Conservation (phyloP, 2,797 vertebrate species). For the Hafferia zeledoni region DNA sequence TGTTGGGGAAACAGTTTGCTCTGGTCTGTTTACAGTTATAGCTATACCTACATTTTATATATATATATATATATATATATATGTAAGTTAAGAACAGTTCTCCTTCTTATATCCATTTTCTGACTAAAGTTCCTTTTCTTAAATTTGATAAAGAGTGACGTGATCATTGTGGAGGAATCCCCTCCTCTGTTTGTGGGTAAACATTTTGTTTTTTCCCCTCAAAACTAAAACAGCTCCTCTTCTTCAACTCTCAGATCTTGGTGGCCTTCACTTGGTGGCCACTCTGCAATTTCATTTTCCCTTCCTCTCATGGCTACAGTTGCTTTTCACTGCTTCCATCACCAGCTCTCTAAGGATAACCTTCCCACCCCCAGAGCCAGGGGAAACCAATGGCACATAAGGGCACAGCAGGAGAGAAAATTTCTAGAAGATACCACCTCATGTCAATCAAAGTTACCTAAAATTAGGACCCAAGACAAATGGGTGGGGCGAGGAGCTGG, state of each 20-base stretch:
- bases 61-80: too few relatives aligned
- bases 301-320: background rate
- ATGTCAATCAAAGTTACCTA: background rate
- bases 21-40: too few relatives aligned
- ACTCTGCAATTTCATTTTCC: background rate
- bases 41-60: too few relatives aligned
- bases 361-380: background rate
- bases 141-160: too few relatives aligned
- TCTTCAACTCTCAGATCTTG: background rate
- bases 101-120: too few relatives aligned
- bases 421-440: background rate
- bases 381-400: fast-evolving
- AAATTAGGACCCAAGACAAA: background rate
- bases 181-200: too few relatives aligned
- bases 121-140: too few relatives aligned
- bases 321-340: background rate
- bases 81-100: too few relatives aligned
- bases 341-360: background rate
- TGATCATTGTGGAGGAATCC: too few relatives aligned
- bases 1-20: too few relatives aligned
- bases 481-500: background rate
- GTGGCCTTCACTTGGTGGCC: background rate
- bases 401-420: background rate
- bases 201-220: too few relatives aligned
- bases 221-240: too few relatives aligned